These are phyloP conservation scores for Heteromurus nitidus DNA, from an alignment of 2,888 invertebrate species.

Conservation along the genomic window DNA sequence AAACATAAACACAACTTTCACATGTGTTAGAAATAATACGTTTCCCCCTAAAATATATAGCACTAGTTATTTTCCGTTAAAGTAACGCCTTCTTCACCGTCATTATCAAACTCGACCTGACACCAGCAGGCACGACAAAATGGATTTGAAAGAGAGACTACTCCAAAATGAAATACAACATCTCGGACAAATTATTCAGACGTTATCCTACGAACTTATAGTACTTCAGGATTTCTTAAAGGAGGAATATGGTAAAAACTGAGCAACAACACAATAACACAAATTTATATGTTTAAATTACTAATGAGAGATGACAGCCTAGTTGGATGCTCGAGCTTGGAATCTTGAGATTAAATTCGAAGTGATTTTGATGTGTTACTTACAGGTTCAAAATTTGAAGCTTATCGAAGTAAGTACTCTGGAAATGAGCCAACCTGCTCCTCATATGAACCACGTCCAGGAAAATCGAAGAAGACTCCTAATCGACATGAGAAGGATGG, in stretches of 20 bases:
- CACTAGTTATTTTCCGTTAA: too few species aligned
- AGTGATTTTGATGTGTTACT: background rate
- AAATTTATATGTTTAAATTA: background rate
- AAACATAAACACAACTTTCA: too few species aligned
- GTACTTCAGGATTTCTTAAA: conserved; percentile 41
- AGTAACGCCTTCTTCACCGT: too few species aligned
- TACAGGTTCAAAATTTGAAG: conserved; percentile 18
- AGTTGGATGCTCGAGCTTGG: too few species aligned
- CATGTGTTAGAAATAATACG: too few species aligned
- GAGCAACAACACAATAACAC: background rate
- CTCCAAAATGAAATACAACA: conserved; percentile 51
- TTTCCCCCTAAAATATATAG: too few species aligned
- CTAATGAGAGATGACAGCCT: background rate
- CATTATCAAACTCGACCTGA: too few species aligned
- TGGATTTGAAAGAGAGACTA: conserved; percentile 48
- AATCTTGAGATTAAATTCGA: background rate
- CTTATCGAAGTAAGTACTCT: background rate
- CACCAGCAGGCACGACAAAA: too few species aligned
- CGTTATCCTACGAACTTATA: conserved; percentile 40
- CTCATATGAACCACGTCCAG: background rate
- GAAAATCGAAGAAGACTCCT: background rate
- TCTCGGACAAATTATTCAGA: conserved; percentile 53
- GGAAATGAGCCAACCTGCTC: background rate
- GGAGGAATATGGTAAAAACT: conserved; percentile 39
- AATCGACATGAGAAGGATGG: background rate